phyloP scores from a whole-genome alignment of 2,113 vertebrate species.

The Sinocyclocheilus anophthalmus region DNA sequence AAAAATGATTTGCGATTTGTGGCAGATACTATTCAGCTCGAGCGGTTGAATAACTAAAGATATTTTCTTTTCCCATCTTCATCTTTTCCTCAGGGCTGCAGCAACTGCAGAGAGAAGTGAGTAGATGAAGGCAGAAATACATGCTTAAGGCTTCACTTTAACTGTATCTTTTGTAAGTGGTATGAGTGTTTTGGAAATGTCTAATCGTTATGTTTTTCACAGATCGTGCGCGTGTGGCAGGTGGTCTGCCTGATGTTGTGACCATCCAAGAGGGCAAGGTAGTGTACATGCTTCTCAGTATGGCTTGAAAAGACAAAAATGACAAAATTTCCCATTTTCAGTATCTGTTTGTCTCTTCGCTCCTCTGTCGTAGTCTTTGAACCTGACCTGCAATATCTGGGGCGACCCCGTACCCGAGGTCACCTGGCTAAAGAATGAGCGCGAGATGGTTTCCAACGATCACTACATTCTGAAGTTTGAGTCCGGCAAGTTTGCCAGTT shows the following conservation, averaged over 20 bases:
- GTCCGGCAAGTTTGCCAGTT: slow-evolving; percentile 90
- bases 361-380: slow-evolving; percentile 82
- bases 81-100: slow-evolving; percentile 79
- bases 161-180: neutral
- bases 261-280: slow-evolving; percentile 99
- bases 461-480: slow-evolving; percentile 87
- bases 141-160: neutral
- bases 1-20: neutral
- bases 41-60: neutral
- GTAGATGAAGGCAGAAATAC: slow-evolving; percentile 59
- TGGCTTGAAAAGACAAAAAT: neutral
- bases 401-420: slow-evolving; percentile 92
- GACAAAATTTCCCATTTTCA: neutral
- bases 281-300: slow-evolving; percentile 40
- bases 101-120: slow-evolving; percentile 95
- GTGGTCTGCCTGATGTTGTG: slow-evolving; percentile 96
- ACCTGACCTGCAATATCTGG: slow-evolving; percentile 94
- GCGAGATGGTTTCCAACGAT: slow-evolving; percentile 81
- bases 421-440: slow-evolving; percentile 96
- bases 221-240: slow-evolving; percentile 95
- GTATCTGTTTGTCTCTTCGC: neutral
- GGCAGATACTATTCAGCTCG: neutral
- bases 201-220: slow-evolving; percentile 46
- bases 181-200: neutral
- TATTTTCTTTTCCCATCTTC: neutral